These are phyloP conservation scores for Oreamnos americanus DNA, from an alignment of 2,113 vertebrate species.

Conservation along the genomic window DNA sequence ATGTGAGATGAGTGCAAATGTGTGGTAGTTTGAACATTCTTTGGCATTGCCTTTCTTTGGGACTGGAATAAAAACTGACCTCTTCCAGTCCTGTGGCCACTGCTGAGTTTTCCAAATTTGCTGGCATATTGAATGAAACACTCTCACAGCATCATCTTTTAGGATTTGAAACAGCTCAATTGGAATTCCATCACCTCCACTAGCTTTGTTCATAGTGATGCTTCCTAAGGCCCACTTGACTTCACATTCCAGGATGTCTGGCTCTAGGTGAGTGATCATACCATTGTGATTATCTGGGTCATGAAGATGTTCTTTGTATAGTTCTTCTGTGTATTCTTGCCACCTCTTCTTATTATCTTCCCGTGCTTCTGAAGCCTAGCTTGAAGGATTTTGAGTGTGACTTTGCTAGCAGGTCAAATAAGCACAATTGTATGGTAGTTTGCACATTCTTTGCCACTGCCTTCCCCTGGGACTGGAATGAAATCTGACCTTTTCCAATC, in stretches of 20 bases:
- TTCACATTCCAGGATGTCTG: neutral
- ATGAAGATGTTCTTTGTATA: neutral
- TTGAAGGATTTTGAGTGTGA: neutral
- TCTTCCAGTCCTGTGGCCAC: neutral
- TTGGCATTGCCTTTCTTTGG: neutral
- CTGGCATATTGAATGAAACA: neutral
- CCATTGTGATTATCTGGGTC: neutral
- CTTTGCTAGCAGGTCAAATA: neutral
- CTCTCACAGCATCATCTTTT: neutral
- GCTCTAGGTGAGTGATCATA: neutral
- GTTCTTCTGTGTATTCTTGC: neutral
- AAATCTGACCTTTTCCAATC: neutral
- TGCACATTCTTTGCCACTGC: neutral
- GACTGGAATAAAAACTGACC: neutral
- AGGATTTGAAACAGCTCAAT: neutral
- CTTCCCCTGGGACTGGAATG: neutral
- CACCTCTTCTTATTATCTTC: neutral
- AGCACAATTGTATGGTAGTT: neutral
- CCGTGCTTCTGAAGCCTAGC: neutral
- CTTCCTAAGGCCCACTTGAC: neutral
- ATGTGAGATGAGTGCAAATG: neutral
- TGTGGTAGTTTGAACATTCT: neutral
- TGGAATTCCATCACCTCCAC: neutral
- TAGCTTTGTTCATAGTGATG: neutral
- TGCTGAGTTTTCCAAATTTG: neutral